Evolutionary conservation across 2,797 vertebrate species (phyloP).

Genomic region (Lepilemur septentrionalis): DNA sequence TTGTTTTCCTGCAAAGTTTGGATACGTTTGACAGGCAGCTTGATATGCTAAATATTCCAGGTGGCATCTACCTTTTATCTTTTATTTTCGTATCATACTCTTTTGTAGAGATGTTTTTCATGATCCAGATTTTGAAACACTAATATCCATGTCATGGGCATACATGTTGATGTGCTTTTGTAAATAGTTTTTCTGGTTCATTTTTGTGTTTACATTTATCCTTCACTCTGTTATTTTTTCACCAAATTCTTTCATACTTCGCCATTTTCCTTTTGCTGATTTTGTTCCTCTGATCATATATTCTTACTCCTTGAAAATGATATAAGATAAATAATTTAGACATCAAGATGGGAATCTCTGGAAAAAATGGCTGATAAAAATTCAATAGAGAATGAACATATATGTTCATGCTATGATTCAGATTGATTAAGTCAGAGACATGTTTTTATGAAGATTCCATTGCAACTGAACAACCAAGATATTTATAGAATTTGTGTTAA

Average conservation of each 20-base stretch:
- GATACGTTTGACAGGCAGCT: background rate
- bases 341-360: background rate
- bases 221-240: background rate
- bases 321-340: background rate
- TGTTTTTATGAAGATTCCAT: background rate
- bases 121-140: background rate
- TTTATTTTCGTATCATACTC: background rate
- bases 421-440: background rate
- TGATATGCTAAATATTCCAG: background rate
- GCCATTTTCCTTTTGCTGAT: background rate
- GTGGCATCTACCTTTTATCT: background rate
- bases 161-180: background rate
- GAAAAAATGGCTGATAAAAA: background rate
- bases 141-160: background rate
- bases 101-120: background rate
- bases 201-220: background rate
- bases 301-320: background rate
- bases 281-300: background rate
- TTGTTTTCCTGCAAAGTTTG: constrained; percentile 1
- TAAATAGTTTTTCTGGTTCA: background rate
- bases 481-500: background rate
- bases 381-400: background rate
- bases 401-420: background rate
- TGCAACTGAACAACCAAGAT: background rate
- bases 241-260: background rate